phyloP scores from a whole-genome alignment of 2,113 vertebrate species.

The Larimichthys crocea region DNA sequence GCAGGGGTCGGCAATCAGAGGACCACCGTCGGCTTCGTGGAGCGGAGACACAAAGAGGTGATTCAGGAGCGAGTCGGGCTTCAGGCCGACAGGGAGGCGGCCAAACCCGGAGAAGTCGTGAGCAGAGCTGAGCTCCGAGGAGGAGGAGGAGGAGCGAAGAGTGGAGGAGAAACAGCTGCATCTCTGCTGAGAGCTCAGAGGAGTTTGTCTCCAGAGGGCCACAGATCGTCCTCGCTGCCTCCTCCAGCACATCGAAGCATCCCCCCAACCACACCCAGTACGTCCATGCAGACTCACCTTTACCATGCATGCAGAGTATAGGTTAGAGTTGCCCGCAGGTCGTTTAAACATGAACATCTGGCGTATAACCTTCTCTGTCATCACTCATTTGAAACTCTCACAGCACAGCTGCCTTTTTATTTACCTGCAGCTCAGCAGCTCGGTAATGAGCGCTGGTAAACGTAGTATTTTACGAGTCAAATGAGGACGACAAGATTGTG shows the following conservation, averaged over 20 bases:
- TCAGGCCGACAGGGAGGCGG: slow-evolving; percentile 45
- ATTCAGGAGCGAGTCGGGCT: slow-evolving; percentile 82
- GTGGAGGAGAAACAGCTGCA: slow-evolving; percentile 24
- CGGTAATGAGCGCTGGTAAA: background rate
- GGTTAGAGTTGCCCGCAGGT: background rate
- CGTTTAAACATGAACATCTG: background rate
- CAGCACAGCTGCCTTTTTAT: background rate
- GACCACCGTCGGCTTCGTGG: slow-evolving; percentile 85
- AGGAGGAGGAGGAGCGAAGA: background rate
- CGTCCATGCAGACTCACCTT: slow-evolving; percentile 35
- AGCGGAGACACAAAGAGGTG: slow-evolving; percentile 73
- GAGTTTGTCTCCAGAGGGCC: slow-evolving; percentile 83
- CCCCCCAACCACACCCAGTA: slow-evolving; percentile 86
- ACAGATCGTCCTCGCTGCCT: slow-evolving; percentile 93
- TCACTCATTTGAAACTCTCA: background rate
- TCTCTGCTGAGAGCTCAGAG: slow-evolving; percentile 85
- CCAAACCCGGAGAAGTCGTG: slow-evolving; percentile 1
- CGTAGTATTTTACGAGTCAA: background rate
- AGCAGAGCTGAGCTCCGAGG: slow-evolving; percentile 5
- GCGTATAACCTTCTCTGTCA: background rate
- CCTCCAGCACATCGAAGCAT: slow-evolving; percentile 86
- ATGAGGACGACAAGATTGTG: background rate
- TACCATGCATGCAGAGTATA: background rate
- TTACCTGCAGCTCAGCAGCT: background rate
- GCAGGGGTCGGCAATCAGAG: slow-evolving; percentile 84